A percentile compares a stretch with the other conserved stretches of the same genome.
These are phyloP conservation scores for Megaleporinus macrocephalus DNA, from an alignment of 2,113 vertebrate species.

Conservation along the genomic window DNA sequence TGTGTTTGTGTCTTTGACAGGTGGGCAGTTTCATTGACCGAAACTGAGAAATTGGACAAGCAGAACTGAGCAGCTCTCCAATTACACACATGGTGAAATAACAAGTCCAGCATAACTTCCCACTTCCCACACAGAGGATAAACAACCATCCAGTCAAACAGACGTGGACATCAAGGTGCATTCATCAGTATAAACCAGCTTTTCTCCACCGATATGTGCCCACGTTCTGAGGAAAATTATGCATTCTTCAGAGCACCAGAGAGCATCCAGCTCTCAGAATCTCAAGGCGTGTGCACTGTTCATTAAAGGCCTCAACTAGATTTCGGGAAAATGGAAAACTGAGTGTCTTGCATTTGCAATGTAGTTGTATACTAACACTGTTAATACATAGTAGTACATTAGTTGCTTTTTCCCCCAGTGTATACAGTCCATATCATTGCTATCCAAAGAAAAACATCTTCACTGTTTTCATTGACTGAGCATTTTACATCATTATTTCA, in stretches of 20 bases:
- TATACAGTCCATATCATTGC: no score
- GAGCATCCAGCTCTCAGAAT: neutral
- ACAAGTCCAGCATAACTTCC: neutral
- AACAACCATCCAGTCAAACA: neutral
- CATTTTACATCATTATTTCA: no score
- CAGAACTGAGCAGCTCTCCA: neutral
- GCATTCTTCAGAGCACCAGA: no score
- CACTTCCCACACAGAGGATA: neutral
- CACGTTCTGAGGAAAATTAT: neutral
- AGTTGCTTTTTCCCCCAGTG: no score
- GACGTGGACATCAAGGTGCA: neutral
- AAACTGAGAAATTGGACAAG: neutral
- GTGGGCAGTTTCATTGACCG: constrained; percentile 16
- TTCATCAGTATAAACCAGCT: neutral
- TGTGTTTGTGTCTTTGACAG: constrained; percentile 8
- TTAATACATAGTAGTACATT: no score
- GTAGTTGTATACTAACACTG: no score
- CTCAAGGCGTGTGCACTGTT: neutral
- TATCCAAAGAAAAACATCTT: no score
- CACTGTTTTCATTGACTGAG: no score
- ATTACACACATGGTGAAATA: neutral
- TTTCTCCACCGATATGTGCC: neutral
- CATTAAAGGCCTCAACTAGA: no score
- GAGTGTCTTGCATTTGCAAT: no score
- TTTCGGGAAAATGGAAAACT: no score